Base-by-base conservation (phyloP, 2,888 invertebrate genomes). In the Desoria tigrina region DNA sequence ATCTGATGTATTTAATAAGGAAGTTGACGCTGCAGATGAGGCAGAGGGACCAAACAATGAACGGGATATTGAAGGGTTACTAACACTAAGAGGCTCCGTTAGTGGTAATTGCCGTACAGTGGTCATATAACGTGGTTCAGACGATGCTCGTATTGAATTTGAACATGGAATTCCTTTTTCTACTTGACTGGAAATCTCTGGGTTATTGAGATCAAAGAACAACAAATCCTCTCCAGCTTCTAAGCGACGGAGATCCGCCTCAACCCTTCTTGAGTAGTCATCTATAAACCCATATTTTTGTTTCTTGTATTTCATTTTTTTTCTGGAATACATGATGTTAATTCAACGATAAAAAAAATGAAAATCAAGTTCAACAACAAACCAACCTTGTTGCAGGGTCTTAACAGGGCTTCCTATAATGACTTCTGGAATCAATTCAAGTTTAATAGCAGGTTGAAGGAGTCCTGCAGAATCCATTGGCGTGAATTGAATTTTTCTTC, bases 161-260 rank as follows among this genome's bases (percentile, higher is more conserved):
- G 39, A 39, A n/a, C n/a, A n/a, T n/a, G n/a, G n/a, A n/a, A n/a
- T n/a, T n/a, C n/a, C n/a, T n/a, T n/a, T n/a, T n/a, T n/a, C n/a
- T 16, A 16, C 9, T 39, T 16, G 9, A 39, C 39, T 39, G 16
- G 9, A 16, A 39, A 16, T 16, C 16, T 16, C 9, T 39, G 9
- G 39, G 16, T 9, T 39, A 9, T 39, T 16, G 9, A 39, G 16
- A 39, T 39, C 39, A 39, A 39, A 39, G 16, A 39, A 39, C 39
- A 39, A 39, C 9, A 16, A 9, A 16, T 39, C 39, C 39, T 39
- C 39, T 39, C n/a, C 55, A 6, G n/a, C 21, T 27, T 55, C 55
- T 16, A 55, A 21, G 14, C 55, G 32, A n/a, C 55, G 55, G 11
- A 55, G 21, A 18, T 21, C 14, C 26, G 28, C 55, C 32, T 55